Evolutionary conservation across 2,797 vertebrate genomes (phyloP), one percentile per base, ranked within the genome.

Genomic region (Babyrousa celebensis): DNA sequence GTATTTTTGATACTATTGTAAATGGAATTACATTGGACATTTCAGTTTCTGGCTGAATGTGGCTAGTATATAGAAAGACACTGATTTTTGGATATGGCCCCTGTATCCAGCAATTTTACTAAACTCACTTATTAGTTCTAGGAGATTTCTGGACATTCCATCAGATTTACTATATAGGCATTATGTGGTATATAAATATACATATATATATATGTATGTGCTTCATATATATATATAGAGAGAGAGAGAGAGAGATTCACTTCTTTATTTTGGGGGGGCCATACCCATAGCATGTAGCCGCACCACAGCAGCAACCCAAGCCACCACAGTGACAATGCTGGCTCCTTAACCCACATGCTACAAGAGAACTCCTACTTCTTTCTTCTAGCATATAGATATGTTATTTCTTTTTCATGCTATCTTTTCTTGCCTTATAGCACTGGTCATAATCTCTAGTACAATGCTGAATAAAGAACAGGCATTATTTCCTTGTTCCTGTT

Each of bases 1-100:
- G 58, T 14, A 75, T 78, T 89, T 71, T 43, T 68, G 12, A 68
- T 60, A 62, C 10, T 71, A 56, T 4, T 96, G 3, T 48, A 96
- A 95, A 54, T 92, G 60, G 43, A 77, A 94, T 5, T 84, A 9
- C 27, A 96, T 78, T 90, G 92, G 52, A 78, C 84, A 92, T 65
- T 78, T 77, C 20, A 77, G 68, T 85, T 77, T 94, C 65, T 85
- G 58, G 62, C 60, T 68, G 14, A 63, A 75, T 56, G 23, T 58
- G 94, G 56, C 25, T 80, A 88, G 32, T 23, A 62, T 63, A 68
- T 8, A 92, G 36, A 75, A 9, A 67, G 25, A 63, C 17, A 56
- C 0, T 89, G 75, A 79, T 52, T 63, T 93, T 48, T 77, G 48
- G 48, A 68, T 20, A 43, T 36, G 52, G 29, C 43, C 79, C 40